Conservation (phyloP, 1,140 invertebrate species). For the Drosophila lacertosa region DNA sequence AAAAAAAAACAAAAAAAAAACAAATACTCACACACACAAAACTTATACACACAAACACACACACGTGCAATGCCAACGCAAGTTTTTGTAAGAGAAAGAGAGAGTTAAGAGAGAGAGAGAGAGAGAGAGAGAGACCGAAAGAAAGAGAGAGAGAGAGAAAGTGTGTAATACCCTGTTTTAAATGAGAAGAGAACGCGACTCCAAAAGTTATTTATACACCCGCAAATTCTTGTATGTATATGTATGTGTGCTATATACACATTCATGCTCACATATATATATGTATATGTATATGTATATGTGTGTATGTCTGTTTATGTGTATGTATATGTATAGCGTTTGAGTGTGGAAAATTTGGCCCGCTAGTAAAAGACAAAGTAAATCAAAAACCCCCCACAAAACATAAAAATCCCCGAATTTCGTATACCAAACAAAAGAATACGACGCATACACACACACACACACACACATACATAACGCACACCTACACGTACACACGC, state of each 20-base stretch:
- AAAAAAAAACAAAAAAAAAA: not conserved
- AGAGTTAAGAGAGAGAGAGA: slow-evolving; percentile 7
- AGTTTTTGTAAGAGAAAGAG: not conserved
- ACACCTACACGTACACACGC: slow-evolving; percentile 2
- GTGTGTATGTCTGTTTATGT: not conserved
- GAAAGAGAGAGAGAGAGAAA: too few species aligned
- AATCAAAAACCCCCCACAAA: not conserved
- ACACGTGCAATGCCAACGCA: slow-evolving; percentile 15
- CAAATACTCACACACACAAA: slow-evolving; percentile 9
- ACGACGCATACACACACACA: slow-evolving; percentile 5
- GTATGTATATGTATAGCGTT: slow-evolving; percentile 3
- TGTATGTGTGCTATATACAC: not conserved
- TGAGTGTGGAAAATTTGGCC: slow-evolving; percentile 5
- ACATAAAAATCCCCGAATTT: not conserved
- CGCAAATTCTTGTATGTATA: slow-evolving; percentile 7
- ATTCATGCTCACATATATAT: not conserved
- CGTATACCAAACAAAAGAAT: not conserved
- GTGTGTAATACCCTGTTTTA: not conserved
- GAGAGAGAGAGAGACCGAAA: not conserved
- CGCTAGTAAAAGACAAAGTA: not conserved
- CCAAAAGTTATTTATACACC: not conserved
- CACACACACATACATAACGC: not conserved
- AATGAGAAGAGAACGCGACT: not conserved
- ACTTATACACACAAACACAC: not conserved
- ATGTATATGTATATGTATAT: not conserved